phyloP scores from a whole-genome alignment of 2,113 vertebrate species.

The Pachycephala philippinensis region DNA sequence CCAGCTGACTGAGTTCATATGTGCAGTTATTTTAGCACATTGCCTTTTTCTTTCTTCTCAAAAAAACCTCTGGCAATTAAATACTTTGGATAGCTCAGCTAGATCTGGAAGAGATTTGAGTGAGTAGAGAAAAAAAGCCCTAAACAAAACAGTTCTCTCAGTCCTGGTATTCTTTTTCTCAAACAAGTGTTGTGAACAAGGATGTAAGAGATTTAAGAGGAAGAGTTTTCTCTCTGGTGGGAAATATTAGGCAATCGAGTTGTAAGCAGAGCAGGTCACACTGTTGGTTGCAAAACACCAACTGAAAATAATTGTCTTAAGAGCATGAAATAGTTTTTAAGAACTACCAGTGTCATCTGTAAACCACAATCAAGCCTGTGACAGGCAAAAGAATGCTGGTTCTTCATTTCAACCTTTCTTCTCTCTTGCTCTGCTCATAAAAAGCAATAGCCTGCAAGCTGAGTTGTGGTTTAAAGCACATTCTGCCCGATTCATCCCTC shows the following conservation, averaged over 20 bases:
- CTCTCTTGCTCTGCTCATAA: background rate
- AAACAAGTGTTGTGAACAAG: background rate
- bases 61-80: background rate
- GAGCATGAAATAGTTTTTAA: background rate
- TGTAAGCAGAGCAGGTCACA: background rate
- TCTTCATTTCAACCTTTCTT: background rate
- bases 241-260: conserved; percentile 33
- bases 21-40: background rate
- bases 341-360: background rate
- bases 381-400: background rate
- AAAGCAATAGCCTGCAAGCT: background rate
- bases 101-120: background rate
- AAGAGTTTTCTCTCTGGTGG: background rate
- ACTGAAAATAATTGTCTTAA: conserved; percentile 21
- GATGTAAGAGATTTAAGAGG: background rate
- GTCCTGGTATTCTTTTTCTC: background rate
- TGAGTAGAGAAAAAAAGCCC: background rate
- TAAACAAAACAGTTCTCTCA: background rate
- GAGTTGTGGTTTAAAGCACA: background rate
- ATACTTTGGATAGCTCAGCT: background rate
- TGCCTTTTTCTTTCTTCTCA: background rate
- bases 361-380: background rate
- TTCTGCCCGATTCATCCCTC: background rate
- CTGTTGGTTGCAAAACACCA: conserved; percentile 20
- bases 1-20: background rate